Evolutionary conservation across 2,113 vertebrate genomes (phyloP).

Genomic region (Lutjanus erythropterus): DNA sequence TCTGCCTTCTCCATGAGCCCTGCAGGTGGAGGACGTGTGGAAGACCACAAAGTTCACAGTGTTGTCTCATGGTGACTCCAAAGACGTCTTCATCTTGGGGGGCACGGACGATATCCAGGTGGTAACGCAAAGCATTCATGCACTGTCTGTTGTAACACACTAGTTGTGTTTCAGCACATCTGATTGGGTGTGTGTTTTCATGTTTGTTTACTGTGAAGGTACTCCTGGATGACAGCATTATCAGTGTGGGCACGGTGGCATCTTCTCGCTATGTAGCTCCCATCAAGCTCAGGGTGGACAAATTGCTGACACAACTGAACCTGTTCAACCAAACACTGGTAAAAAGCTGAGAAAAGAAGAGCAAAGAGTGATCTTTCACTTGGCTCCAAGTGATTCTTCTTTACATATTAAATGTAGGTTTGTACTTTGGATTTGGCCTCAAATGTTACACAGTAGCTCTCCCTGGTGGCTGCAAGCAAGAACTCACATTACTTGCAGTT

Average conservation of each 20-base stretch:
- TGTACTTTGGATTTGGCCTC: slow-evolving; percentile 7
- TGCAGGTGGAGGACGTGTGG: slow-evolving; percentile 88
- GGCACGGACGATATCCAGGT: slow-evolving; percentile 91
- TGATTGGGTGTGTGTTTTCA: background rate
- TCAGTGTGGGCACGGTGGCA: slow-evolving; percentile 86
- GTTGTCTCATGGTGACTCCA: slow-evolving; percentile 85
- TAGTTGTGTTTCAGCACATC: background rate
- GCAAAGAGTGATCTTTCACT: background rate
- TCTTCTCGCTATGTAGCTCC: slow-evolving; percentile 87
- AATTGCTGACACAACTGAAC: slow-evolving; percentile 84
- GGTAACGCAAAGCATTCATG: background rate
- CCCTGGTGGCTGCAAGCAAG: slow-evolving; percentile 52
- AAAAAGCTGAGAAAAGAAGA: slow-evolving; percentile 36
- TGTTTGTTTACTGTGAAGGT: slow-evolving; percentile 77
- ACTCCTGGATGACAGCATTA: slow-evolving; percentile 88
- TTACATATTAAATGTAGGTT: slow-evolving; percentile 11
- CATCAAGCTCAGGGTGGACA: slow-evolving; percentile 85
- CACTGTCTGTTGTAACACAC: background rate
- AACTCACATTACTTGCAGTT: background rate
- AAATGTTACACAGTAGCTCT: slow-evolving; percentile 43
- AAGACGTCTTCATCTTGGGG: slow-evolving; percentile 88
- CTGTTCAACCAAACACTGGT: slow-evolving; percentile 91
- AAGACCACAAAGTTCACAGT: slow-evolving; percentile 86
- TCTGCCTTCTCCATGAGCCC: background rate
- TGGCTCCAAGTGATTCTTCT: too few species aligned